Base-by-base conservation (phyloP, 2,113 vertebrate species). In the Rissa tridactyla region DNA sequence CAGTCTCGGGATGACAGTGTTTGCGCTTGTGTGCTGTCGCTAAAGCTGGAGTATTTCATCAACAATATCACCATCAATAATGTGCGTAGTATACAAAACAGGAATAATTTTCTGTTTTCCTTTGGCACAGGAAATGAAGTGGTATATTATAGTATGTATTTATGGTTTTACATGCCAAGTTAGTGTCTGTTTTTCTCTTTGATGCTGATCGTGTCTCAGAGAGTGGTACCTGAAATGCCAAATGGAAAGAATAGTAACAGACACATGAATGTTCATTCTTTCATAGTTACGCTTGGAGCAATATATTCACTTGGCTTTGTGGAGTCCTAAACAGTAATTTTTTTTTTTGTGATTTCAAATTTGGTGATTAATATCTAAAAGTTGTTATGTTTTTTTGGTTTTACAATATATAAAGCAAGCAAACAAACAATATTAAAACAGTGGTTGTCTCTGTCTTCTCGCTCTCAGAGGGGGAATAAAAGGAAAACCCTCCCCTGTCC, bases 401-500 rank as follows among this genome's bases (percentile, higher is more conserved):
- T 30, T 32, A 11, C 49, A 71, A 6, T 62, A 62, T 9, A 7
- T 60, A 69, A 91, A 95, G 11, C 23, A 60, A 82, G 17, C 3
- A 78, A 94, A 30, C 7, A 80, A 57, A 11, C 5, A 62, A 14
- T 77, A 62, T 32, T 69, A 36, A 75, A 81, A 23, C 15, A 4
- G 3, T 38, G 8, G 1, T 40, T 32, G 6, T 38, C 9, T 81
- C 30, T 62, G 6, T 66, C 32, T 32, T 75, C 27, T 75, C 34
- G 69, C n/a, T 47, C 6, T 44, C 13, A 19, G 19, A 91, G 22
- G 42, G 3, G 5, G 17, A 58, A 38, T 10, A 9, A 71, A 71
- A 81, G 9, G 3, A 55, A 62, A 61, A 29, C 15, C 2, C 4
- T 72, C 9, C 6, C 4, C 8, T 3, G 0, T 15, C 4, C 7